Conservation (phyloP, 2,113 vertebrate species). For the Ploceus nigricollis region DNA sequence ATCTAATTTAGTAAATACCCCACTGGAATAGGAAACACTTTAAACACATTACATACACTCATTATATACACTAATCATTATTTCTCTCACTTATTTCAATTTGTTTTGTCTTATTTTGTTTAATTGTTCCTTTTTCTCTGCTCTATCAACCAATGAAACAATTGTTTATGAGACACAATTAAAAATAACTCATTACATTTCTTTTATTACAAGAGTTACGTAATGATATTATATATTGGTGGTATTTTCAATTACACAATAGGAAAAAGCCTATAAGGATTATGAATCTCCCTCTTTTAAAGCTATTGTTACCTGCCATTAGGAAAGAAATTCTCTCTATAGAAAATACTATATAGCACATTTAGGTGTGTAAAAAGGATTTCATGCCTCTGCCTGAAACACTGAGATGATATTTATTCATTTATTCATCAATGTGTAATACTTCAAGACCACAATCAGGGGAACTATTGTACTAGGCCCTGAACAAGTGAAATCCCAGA, state of each 20-base stretch:
- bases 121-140: neutral
- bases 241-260: neutral
- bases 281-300: neutral
- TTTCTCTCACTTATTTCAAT: neutral
- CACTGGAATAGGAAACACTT: neutral
- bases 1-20: slow-evolving; percentile 14
- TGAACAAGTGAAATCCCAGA: neutral
- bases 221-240: neutral
- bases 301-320: neutral
- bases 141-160: neutral
- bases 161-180: neutral
- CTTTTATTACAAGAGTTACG: neutral
- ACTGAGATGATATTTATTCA: neutral
- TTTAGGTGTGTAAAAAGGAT: neutral
- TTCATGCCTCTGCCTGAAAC: neutral
- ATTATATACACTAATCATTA: neutral
- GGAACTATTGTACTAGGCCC: neutral
- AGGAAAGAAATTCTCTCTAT: neutral
- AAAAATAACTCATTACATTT: neutral
- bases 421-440: slow-evolving; percentile 25
- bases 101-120: neutral
- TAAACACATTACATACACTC: neutral
- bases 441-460: neutral
- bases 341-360: neutral
- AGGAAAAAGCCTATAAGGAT: neutral